These are phyloP conservation scores for Leucophenga montana DNA, from an alignment of 2,888 invertebrate genomes.

Conservation along the genomic window DNA sequence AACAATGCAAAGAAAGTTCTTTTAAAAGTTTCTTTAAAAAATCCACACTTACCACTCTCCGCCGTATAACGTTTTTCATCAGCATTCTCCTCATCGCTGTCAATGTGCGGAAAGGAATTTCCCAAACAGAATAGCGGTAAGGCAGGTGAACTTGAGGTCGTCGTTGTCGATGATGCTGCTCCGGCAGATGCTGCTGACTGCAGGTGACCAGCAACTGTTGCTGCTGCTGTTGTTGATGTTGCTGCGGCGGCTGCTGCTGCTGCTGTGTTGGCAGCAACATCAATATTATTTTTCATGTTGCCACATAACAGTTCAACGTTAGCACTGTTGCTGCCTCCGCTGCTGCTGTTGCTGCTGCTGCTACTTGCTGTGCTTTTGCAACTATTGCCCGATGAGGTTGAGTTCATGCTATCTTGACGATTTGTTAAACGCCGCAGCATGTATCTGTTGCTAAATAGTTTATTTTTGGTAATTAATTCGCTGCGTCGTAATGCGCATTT, in stretches of 20 bases:
- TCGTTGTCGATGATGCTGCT: slow-evolving; percentile 33
- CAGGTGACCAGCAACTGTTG: slow-evolving; percentile 21
- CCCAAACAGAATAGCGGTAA: slow-evolving; percentile 79
- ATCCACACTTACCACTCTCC: slow-evolving; percentile 32
- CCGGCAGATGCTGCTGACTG: slow-evolving; percentile 14
- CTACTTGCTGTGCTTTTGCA: slow-evolving; percentile 69
- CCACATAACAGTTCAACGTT: slow-evolving; percentile 56
- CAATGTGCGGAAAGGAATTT: slow-evolving; percentile 81
- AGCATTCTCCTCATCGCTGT: slow-evolving; percentile 80
- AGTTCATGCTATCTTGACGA: slow-evolving; percentile 71
- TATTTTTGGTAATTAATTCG: slow-evolving; percentile 74
- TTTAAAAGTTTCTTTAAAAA: neutral
- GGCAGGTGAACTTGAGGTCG: slow-evolving; percentile 65
- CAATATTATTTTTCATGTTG: slow-evolving; percentile 35
- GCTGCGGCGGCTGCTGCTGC: slow-evolving; percentile 30
- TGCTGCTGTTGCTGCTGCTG: slow-evolving; percentile 64
- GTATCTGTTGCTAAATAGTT: slow-evolving; percentile 72
- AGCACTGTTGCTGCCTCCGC: slow-evolving; percentile 65
- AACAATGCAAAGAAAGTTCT: too few species aligned
- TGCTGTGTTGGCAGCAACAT: slow-evolving; percentile 31
- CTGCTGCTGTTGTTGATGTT: slow-evolving; percentile 10
- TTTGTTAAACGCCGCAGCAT: slow-evolving; percentile 71
- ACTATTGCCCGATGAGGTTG: slow-evolving; percentile 69
- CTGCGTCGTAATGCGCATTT: slow-evolving; percentile 73
- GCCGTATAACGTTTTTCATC: slow-evolving; percentile 71